A percentile compares a stretch with the other conserved stretches of the same genome.
These are phyloP conservation scores for Cantharis flavilabris DNA, from an alignment of 2,888 invertebrate species.

Conservation along the genomic window DNA sequence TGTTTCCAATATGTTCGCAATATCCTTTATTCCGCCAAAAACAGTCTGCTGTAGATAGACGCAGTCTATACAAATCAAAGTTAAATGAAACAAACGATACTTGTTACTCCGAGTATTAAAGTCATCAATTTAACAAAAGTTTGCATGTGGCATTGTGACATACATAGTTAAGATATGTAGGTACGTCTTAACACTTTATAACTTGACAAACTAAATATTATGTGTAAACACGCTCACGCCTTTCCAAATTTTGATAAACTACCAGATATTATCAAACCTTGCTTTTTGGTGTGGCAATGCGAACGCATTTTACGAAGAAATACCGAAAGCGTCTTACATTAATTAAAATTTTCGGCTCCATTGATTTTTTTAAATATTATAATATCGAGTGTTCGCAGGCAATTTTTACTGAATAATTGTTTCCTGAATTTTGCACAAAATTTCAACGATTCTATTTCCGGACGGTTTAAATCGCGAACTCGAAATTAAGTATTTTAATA, in stretches of 20 bases:
- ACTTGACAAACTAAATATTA: background rate
- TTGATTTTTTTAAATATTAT: background rate
- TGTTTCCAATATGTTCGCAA: slow-evolving; percentile 19
- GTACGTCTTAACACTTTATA: background rate
- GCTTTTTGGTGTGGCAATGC: background rate
- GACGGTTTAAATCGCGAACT: background rate
- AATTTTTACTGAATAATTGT: background rate
- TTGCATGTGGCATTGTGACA: background rate
- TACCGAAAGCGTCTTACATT: background rate
- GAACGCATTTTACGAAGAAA: background rate
- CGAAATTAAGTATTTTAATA: background rate
- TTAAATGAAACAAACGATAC: background rate
- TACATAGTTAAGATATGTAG: background rate
- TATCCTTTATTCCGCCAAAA: slow-evolving; percentile 9
- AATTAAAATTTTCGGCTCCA: background rate
- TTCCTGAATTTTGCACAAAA: background rate
- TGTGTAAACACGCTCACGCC: background rate
- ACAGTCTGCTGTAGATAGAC: background rate
- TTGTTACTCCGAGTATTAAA: background rate
- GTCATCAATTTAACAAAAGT: background rate
- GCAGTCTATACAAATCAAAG: background rate
- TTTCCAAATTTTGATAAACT: background rate
- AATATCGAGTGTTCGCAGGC: background rate
- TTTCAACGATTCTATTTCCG: background rate
- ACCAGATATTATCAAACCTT: background rate